A percentile compares a stretch with the other conserved stretches of the same genome.
These are phyloP conservation scores for Tursiops truncatus DNA, from an alignment of 2,113 vertebrate genomes.

Conservation along the genomic window DNA sequence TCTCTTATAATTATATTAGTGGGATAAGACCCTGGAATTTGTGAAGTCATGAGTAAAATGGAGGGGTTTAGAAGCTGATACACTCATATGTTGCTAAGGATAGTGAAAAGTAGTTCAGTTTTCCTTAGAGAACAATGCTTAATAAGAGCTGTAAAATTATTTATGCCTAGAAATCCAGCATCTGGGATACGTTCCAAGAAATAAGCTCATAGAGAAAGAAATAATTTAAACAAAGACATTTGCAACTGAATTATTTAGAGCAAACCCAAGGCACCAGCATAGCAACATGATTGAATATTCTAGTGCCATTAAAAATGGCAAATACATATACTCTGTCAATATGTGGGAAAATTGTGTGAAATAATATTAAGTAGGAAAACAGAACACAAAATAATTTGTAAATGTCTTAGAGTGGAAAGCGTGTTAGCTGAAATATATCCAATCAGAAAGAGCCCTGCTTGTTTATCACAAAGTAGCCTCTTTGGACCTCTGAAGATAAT, in stretches of 20 bases:
- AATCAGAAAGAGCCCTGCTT: not conserved
- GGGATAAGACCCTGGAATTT: not conserved
- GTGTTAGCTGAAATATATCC: not conserved
- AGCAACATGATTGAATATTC: not conserved
- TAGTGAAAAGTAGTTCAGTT: not conserved
- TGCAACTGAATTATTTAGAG: not conserved
- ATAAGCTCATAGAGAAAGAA: not conserved
- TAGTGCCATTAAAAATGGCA: not conserved
- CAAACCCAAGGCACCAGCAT: not conserved
- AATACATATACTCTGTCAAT: not conserved
- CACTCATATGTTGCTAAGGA: not conserved
- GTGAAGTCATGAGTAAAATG: not conserved
- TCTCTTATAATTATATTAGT: not conserved
- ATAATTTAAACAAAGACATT: not conserved
- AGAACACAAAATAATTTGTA: slow-evolving; percentile 3
- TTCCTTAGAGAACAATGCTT: not conserved
- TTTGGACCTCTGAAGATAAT: slow-evolving; percentile 8
- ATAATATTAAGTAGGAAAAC: not conserved
- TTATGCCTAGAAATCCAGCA: not conserved
- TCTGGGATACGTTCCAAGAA: not conserved
- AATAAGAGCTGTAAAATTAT: not conserved
- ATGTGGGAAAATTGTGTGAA: not conserved
- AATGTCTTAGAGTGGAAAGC: not conserved
- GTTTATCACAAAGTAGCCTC: not conserved
- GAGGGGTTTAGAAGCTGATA: not conserved